These are phyloP conservation scores for Acrocyrtus sp. DNA, from an alignment of 2,888 invertebrate genomes.

Conservation along the genomic window DNA sequence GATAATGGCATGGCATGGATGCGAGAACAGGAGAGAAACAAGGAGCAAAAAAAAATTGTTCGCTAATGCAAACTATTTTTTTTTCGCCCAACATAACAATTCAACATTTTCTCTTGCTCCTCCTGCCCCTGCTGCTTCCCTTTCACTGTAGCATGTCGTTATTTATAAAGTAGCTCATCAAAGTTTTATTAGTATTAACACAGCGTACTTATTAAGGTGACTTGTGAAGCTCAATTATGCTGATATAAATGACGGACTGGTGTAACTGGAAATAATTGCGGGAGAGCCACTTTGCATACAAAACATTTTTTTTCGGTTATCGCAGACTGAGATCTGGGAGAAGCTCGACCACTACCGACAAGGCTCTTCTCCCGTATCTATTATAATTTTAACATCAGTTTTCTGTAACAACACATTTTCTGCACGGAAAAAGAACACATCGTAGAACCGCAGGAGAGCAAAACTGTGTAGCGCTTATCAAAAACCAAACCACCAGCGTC, in stretches of 20 bases:
- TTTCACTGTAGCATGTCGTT: too few relatives aligned
- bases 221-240: conserved; percentile 35
- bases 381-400: background rate
- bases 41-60: conserved; percentile 2
- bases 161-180: background rate
- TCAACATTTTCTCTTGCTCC: background rate
- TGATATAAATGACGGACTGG: conserved; percentile 36
- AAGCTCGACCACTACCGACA: background rate
- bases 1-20: background rate
- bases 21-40: background rate
- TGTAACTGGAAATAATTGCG: conserved; percentile 44
- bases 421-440: background rate
- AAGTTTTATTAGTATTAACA: background rate
- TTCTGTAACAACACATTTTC: background rate
- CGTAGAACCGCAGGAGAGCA: background rate
- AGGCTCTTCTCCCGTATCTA: background rate
- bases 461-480: background rate
- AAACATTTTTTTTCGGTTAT: background rate
- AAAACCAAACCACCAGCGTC: background rate
- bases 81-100: conserved; percentile 4
- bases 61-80: conserved; percentile 12
- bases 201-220: conserved; percentile 7
- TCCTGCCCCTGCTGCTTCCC: too few relatives aligned
- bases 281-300: conserved; percentile 23
- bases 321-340: background rate